phyloP scores from a whole-genome alignment of 2,797 vertebrate species.

The Apogon hyalosoma region DNA sequence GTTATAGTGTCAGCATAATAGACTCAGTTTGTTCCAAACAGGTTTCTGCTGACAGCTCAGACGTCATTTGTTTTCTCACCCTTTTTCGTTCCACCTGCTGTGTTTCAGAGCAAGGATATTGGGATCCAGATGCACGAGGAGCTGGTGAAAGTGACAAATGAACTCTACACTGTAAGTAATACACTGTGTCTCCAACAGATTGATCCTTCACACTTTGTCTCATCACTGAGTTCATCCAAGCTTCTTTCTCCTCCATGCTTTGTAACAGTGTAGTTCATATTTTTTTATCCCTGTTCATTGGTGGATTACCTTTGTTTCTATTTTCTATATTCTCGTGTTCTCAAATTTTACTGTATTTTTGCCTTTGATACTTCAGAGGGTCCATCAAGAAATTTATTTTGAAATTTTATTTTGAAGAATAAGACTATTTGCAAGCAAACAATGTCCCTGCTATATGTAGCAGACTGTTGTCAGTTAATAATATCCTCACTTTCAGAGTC shows the following conservation, averaged over 20 bases:
- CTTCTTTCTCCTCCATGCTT: constrained; percentile 9
- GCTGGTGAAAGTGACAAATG: constrained; percentile 97
- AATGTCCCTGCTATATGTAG: neutral
- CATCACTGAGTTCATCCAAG: constrained; percentile 25
- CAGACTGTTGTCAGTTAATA: constrained; percentile 8
- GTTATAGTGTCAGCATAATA: neutral
- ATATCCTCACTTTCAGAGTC: neutral
- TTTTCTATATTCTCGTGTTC: constrained; percentile 6
- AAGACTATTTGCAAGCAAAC: neutral
- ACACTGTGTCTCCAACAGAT: constrained; percentile 27
- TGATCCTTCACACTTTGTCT: constrained; percentile 41
- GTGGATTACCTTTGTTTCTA: constrained; percentile 10
- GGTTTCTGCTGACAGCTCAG: constrained; percentile 27
- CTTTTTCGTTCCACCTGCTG: constrained; percentile 33
- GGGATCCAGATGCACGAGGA: constrained; percentile 99
- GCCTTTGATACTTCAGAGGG: neutral
- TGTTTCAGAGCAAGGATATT: constrained; percentile 97
- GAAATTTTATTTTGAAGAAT: constrained; percentile 2
- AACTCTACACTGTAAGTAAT: constrained; percentile 96
- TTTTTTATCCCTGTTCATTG: constrained; percentile 11
- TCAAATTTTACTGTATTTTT: neutral
- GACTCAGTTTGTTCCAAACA: constrained; percentile 18
- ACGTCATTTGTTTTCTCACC: constrained; percentile 29
- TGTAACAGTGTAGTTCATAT: constrained; percentile 18
- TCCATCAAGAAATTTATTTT: no score